These are phyloP conservation scores for Slavum lentiscoides DNA, from an alignment of 2,888 invertebrate species.

Conservation along the genomic window DNA sequence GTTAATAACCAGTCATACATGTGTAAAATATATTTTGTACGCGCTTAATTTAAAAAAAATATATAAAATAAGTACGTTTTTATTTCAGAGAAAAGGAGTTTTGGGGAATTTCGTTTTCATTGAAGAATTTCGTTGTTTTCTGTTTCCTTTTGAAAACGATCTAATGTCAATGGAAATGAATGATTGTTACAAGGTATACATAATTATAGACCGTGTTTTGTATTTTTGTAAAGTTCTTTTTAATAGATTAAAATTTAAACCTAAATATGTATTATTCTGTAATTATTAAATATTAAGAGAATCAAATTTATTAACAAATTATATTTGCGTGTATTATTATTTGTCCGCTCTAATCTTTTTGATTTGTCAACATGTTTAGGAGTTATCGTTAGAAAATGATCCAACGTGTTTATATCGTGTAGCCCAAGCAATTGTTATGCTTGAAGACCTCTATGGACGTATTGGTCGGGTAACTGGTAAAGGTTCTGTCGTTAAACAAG, in stretches of 20 bases:
- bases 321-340: neutral
- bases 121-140: constrained; percentile 81
- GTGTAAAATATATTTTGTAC: neutral
- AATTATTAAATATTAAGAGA: too few relatives aligned
- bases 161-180: constrained; percentile 89
- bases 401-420: constrained; percentile 84
- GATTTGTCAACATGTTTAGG: constrained; percentile 60
- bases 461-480: constrained; percentile 89
- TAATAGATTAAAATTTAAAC: too few relatives aligned
- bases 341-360: constrained; percentile 1
- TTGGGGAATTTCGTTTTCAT: constrained; percentile 74
- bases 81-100: constrained; percentile 73
- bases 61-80: constrained; percentile 14
- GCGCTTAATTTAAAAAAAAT: neutral
- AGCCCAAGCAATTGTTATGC: constrained; percentile 80
- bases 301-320: neutral
- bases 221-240: neutral
- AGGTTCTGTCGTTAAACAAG: constrained; percentile 83
- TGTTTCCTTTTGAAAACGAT: constrained; percentile 90
- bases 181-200: constrained; percentile 71
- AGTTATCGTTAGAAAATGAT: constrained; percentile 86
- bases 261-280: too few relatives aligned
- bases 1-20: constrained; percentile 13
- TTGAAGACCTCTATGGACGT: constrained; percentile 87
- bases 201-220: constrained; percentile 8